Base-by-base conservation (phyloP, 2,888 invertebrate genomes). In the Zygothrica quintamaculata region DNA sequence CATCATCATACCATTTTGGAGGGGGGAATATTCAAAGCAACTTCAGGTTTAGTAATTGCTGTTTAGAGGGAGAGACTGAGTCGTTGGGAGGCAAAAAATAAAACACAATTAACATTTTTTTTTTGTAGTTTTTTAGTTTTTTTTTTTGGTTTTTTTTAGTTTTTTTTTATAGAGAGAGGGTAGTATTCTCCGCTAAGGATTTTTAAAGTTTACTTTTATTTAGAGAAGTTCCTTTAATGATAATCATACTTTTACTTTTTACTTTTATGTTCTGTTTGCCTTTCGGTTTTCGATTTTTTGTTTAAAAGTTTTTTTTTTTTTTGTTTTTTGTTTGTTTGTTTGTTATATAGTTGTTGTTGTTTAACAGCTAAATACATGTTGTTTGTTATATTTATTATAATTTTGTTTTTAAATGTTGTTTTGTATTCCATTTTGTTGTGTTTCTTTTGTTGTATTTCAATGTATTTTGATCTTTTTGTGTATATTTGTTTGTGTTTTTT, bases 171-270 rank as follows among this genome's bases (percentile, higher is more conserved):
- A 71, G 70, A 86, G 81, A 81, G 84, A 77, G 81, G 84, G 84
- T 80, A 86, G 81, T 68, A 78, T 78, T 84, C 74, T 86, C 81
- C 86, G 77, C 86, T 84, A 84, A 84, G 78, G 84, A 81, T 86
- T 82, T 82, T 80, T 74, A 86, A 84, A 86, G 84, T 84, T 84
- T 84, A 84, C 84, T 86, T 86, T 82, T 84, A 86, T 84, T 84
- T 74, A 81, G 77, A 84, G 86, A 84, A 86, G 86, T 84, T 86
- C 81, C 74, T 81, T 84, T 81, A 84, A 84, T 84, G 84, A 78
- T 86, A 82, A 84, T 84, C 81, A 86, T 86, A 84, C 86, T 82
- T 82, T 77, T 77, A 68, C 55, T 65, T 66, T 43, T 61, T 77
- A 8, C 9, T 7, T 66, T 29, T 58, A 50, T 43, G 62, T 61